Evolutionary conservation across 1,140 invertebrate species (phyloP).

Genomic region (Onthophagus taurus): DNA sequence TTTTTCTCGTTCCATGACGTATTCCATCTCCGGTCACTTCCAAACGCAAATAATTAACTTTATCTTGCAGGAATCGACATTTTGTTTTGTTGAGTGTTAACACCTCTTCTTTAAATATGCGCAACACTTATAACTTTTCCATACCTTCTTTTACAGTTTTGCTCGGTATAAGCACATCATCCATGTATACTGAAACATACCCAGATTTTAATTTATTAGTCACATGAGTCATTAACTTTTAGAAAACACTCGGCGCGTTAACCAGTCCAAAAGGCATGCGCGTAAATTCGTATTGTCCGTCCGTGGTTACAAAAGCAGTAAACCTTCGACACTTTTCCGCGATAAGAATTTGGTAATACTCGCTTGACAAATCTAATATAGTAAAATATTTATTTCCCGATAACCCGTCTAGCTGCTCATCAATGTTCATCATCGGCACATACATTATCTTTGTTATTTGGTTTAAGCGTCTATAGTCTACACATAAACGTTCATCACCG

Average conservation of each 20-base stretch:
- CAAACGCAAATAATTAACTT: constrained; percentile 24
- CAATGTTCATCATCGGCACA: constrained; percentile 8
- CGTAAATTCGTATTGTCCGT: constrained; percentile 29
- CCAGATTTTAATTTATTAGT: constrained; percentile 16
- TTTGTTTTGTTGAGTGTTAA: constrained; percentile 28
- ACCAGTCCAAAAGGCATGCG: constrained; percentile 31
- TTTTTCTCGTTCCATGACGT: constrained; percentile 25
- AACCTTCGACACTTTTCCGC: background rate
- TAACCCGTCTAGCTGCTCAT: constrained; percentile 28
- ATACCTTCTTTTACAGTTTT: constrained; percentile 29
- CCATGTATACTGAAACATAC: constrained; percentile 25
- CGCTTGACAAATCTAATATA: constrained; percentile 22
- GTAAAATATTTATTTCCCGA: constrained; percentile 22
- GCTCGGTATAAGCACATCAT: constrained; percentile 27
- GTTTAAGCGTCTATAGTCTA: constrained; percentile 1
- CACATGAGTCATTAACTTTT: constrained; percentile 26
- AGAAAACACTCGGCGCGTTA: constrained; percentile 27
- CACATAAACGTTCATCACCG: constrained; percentile 5
- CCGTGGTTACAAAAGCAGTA: constrained; percentile 22
- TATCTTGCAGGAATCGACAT: constrained; percentile 18
- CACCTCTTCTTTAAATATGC: constrained; percentile 16
- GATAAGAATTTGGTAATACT: constrained; percentile 14
- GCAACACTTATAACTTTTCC: constrained; percentile 26
- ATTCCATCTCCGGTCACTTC: constrained; percentile 23
- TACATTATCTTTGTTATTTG: background rate